These are phyloP conservation scores for Papilio helenus DNA, from an alignment of 1,140 invertebrate genomes.

Conservation along the genomic window DNA sequence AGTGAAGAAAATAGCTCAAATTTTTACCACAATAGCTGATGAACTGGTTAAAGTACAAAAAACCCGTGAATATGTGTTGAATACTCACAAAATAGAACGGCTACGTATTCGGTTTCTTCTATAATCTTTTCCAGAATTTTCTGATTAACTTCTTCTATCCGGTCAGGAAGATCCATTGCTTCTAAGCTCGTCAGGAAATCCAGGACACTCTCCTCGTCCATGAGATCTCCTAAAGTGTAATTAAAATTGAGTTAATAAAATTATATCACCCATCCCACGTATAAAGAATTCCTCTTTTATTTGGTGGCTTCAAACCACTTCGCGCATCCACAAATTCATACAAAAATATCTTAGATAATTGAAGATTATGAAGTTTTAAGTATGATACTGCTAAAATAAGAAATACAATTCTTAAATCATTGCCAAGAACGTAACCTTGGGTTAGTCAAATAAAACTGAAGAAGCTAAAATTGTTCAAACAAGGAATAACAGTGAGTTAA, in stretches of 20 bases:
- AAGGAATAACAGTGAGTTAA: not conserved
- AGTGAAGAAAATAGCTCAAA: conserved; percentile 69
- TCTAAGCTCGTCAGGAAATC: conserved; percentile 97
- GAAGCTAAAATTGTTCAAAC: not conserved
- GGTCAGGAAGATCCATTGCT: conserved; percentile 96
- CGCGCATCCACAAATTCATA: no score
- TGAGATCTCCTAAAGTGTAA: conserved; percentile 90
- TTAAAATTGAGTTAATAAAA: not conserved
- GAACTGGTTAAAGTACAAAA: conserved; percentile 60
- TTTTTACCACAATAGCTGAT: conserved; percentile 75
- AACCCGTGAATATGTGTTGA: conserved; percentile 49
- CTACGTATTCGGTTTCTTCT: conserved; percentile 95
- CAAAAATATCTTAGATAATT: no score
- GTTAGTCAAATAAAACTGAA: not conserved
- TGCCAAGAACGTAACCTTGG: not conserved
- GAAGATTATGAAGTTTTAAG: no score
- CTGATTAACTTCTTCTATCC: conserved; percentile 97
- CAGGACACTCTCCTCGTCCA: conserved; percentile 96
- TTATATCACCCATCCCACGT: no score
- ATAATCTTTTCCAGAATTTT: conserved; percentile 96
- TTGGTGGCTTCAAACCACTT: no score
- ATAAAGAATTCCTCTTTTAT: no score
- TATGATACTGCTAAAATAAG: no score
- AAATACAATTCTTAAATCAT: no score
- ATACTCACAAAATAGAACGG: conserved; percentile 97